Conservation (phyloP, 2,113 vertebrate species). For the Ovis canadensis region DNA sequence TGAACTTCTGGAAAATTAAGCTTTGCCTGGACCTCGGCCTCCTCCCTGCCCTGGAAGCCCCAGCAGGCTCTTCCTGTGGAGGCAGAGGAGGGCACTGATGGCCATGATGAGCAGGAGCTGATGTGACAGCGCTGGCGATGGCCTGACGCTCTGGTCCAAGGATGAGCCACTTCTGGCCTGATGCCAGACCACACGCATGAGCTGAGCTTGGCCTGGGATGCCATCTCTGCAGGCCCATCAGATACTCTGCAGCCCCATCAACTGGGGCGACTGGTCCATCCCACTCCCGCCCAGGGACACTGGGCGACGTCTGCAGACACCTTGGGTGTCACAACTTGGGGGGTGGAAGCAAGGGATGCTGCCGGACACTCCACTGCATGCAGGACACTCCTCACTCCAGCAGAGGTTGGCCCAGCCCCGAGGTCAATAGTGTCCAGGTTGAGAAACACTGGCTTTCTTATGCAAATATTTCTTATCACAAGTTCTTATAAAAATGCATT, state of each 20-base stretch:
- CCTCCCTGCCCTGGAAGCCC: too few relatives aligned
- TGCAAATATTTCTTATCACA: fast-evolving
- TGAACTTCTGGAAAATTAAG: background rate
- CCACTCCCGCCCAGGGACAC: background rate
- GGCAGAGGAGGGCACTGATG: fast-evolving
- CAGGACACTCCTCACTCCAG: background rate
- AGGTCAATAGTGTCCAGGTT: fast-evolving
- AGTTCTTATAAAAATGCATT: fast-evolving
- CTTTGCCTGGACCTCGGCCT: fast-evolving
- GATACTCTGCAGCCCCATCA: background rate
- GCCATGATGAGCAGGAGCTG: too few relatives aligned
- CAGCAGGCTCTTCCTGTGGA: fast-evolving
- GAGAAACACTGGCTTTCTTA: background rate
- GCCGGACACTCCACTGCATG: background rate
- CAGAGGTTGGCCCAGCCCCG: fast-evolving
- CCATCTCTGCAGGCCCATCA: too few relatives aligned
- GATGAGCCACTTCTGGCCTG: background rate
- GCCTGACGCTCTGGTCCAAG: fast-evolving
- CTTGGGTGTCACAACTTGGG: background rate
- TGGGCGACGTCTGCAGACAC: background rate
- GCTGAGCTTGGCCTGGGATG: background rate
- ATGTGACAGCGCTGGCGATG: fast-evolving
- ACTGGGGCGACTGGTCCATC: fast-evolving
- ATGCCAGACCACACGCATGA: fast-evolving
- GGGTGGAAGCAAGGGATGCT: background rate